Conservation (phyloP, 2,888 invertebrate species). For the Agrochola litura region DNA sequence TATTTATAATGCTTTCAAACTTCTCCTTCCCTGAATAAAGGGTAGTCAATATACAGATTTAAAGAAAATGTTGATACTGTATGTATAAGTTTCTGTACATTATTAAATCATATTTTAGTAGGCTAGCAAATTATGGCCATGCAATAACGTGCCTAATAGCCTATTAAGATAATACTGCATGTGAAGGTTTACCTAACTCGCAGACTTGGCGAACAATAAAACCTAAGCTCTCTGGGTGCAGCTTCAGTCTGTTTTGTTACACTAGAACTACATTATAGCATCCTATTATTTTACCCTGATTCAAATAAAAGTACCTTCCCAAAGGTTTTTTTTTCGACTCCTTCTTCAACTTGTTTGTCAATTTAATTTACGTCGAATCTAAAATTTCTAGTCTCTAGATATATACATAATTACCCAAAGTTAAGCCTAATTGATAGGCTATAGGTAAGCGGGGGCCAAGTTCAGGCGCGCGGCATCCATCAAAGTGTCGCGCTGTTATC, state of each 20-base stretch:
- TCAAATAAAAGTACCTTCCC: background rate
- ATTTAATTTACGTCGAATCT: background rate
- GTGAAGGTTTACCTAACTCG: background rate
- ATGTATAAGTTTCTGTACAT: background rate
- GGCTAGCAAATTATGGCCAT: background rate
- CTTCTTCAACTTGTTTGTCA: background rate
- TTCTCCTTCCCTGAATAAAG: conserved; percentile 46
- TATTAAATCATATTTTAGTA: background rate
- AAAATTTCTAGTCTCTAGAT: background rate
- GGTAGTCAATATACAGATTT: conserved; percentile 33
- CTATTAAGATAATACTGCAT: background rate
- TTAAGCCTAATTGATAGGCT: conserved; percentile 57
- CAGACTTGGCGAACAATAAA: background rate
- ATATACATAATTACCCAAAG: conserved; percentile 15
- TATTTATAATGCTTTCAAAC: conserved; percentile 50
- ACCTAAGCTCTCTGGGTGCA: background rate
- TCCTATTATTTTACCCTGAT: background rate
- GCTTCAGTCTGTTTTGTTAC: background rate
- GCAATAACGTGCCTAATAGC: background rate
- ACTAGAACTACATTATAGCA: background rate
- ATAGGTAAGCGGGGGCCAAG: conserved; percentile 58
- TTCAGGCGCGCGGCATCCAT: conserved; percentile 73
- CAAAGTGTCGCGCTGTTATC: conserved; percentile 75
- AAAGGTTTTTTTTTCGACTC: too few species aligned
- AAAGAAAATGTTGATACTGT: conserved; percentile 19